phyloP scores from a whole-genome alignment of 2,113 vertebrate genomes.

The Gallinago undulata region DNA sequence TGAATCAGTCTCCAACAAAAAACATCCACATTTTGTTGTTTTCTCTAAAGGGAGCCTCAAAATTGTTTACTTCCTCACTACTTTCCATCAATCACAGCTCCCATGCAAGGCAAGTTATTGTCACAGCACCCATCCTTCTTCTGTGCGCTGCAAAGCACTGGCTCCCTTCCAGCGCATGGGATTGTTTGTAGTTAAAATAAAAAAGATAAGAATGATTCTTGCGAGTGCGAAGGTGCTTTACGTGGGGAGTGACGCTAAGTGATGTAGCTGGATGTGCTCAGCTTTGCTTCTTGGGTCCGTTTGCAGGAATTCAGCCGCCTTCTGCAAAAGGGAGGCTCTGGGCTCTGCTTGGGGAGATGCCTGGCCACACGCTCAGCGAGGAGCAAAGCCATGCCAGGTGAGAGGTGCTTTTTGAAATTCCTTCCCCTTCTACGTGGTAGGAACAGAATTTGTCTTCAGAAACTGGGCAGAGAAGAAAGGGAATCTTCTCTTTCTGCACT shows the following conservation, averaged over 20 bases:
- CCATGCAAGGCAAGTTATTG: background rate
- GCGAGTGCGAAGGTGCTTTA: background rate
- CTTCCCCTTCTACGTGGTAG: background rate
- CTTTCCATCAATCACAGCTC: background rate
- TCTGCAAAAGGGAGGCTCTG: background rate
- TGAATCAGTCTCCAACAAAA: background rate
- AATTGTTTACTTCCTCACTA: background rate
- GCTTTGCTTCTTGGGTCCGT: accelerated
- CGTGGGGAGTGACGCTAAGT: accelerated
- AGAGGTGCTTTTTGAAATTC: background rate
- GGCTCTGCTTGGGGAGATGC: background rate
- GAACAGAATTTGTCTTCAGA: background rate
- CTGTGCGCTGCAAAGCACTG: background rate
- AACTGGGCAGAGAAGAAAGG: background rate
- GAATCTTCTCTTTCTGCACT: background rate
- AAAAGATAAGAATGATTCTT: background rate
- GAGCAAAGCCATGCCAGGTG: background rate
- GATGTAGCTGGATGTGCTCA: background rate
- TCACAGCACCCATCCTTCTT: background rate
- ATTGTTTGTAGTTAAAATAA: background rate
- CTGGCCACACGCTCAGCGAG: accelerated
- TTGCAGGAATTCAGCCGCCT: background rate
- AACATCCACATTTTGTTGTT: background rate
- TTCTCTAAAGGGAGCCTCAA: background rate
- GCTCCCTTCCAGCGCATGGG: background rate